A percentile compares a stretch with the other conserved stretches of the same genome.
Conservation (phyloP, 2,888 invertebrate genomes). For the Anagyrus pseudococci region DNA sequence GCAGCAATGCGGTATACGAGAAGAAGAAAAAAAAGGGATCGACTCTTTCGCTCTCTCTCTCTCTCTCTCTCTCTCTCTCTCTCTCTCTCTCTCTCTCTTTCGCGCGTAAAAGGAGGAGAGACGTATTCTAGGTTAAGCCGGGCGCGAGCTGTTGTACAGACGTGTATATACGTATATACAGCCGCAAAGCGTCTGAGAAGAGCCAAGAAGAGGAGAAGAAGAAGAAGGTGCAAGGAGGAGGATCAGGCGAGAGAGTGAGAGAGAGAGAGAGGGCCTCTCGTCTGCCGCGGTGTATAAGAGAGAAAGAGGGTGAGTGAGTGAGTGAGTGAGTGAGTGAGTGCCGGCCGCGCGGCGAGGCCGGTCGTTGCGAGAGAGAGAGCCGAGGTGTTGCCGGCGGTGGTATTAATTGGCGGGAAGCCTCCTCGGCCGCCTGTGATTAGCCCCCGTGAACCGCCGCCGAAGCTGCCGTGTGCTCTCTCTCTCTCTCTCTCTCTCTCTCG, state of each 20-base stretch:
- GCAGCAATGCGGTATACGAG: neutral
- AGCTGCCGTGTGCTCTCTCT: too few relatives aligned
- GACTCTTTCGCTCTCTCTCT: neutral
- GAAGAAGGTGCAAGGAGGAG: conserved; percentile 8
- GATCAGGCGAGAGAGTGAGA: conserved; percentile 22
- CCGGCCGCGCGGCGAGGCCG: neutral
- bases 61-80: neutral
- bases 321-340: conserved; percentile 30
- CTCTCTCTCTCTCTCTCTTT: neutral
- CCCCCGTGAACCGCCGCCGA: conserved; percentile 46
- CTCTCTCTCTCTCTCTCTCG: too few relatives aligned
- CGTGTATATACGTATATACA: neutral
- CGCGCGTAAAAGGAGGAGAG: neutral
- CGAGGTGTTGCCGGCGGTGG: conserved; percentile 57
- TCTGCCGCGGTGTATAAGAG: too few relatives aligned
- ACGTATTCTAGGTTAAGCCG: conserved; percentile 34
- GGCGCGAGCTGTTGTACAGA: conserved; percentile 16
- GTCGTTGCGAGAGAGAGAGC: conserved; percentile 17
- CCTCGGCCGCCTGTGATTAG: conserved; percentile 51
- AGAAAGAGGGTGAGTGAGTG: conserved; percentile 27
- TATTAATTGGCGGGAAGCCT: conserved; percentile 57
- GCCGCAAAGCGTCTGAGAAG: neutral
- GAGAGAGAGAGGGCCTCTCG: conserved; percentile 29
- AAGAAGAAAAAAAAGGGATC: neutral
- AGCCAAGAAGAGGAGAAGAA: conserved; percentile 1